Percentiles rank a stretch among this genome's conserved stretches.
Conservation (phyloP, 35 echinoderm and acorn worm genomes). For the Patiria miniata region DNA sequence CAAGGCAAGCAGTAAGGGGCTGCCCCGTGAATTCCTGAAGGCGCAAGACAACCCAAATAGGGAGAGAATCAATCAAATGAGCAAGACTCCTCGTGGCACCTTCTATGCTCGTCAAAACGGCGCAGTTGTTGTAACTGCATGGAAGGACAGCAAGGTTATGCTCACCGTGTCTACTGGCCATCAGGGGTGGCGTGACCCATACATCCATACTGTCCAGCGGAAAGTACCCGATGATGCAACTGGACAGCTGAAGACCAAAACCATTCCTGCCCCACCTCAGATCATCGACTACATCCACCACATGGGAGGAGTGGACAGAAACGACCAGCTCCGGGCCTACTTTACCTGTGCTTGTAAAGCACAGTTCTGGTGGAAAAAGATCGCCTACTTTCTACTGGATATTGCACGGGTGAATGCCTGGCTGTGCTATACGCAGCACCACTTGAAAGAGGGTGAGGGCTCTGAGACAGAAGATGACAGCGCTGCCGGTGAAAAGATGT, state of each 20-base stretch:
- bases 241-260: background rate
- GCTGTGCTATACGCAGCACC: background rate
- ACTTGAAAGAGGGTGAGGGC: background rate
- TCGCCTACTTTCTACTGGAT: background rate
- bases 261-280: conserved; percentile 5
- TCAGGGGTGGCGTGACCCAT: background rate
- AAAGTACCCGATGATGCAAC: background rate
- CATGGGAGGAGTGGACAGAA: conserved; percentile 20
- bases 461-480: background rate
- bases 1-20: background rate
- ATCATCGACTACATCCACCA: background rate
- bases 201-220: background rate
- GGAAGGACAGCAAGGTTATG: background rate
- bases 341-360: background rate
- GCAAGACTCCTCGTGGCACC: conserved; percentile 15
- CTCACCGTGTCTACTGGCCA: background rate
- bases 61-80: background rate
- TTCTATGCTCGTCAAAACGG: conserved; percentile 9
- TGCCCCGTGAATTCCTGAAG: background rate
- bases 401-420: background rate
- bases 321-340: background rate
- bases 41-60: background rate
- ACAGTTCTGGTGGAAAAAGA: conserved; percentile 25
- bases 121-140: background rate
- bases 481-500: background rate